Conservation (phyloP, 2,113 vertebrate species). For the Plecotus auritus region DNA sequence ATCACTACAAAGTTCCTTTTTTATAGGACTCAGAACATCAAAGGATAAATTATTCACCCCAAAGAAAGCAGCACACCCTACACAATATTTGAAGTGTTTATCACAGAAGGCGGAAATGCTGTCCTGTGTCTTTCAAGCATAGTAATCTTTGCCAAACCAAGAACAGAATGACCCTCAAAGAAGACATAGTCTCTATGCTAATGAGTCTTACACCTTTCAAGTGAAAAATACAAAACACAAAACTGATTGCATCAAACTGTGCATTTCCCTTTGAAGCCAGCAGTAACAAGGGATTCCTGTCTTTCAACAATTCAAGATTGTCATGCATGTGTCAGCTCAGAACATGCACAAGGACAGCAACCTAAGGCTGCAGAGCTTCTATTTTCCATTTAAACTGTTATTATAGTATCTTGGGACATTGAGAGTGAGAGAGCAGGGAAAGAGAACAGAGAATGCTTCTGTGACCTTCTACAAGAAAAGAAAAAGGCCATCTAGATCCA, state of each 20-base stretch:
- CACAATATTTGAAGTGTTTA: conserved; percentile 52
- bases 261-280: conserved; percentile 78
- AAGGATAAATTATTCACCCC: conserved; percentile 51
- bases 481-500: conserved; percentile 69
- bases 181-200: conserved; percentile 75
- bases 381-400: conserved; percentile 75
- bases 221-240: conserved; percentile 21
- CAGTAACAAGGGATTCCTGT: conserved; percentile 59
- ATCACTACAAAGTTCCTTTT: not conserved
- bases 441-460: conserved; percentile 65
- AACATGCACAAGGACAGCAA: conserved; percentile 64
- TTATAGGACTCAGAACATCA: not conserved
- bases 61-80: conserved; percentile 35
- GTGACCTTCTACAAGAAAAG: conserved; percentile 79
- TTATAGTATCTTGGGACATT: not conserved
- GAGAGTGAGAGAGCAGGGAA: conserved; percentile 38
- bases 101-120: conserved; percentile 42
- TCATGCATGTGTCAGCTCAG: conserved; percentile 61
- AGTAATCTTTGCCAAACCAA: conserved; percentile 70
- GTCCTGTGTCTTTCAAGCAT: conserved; percentile 65
- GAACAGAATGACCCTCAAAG: conserved; percentile 68
- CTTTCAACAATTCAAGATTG: conserved; percentile 68
- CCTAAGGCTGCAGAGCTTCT: conserved; percentile 51
- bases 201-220: conserved; percentile 74
- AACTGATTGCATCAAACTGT: conserved; percentile 75